Percentiles rank a stretch among this genome's conserved stretches.
These are phyloP conservation scores for Proteles cristata DNA, from an alignment of 2,113 vertebrate genomes.

Conservation along the genomic window DNA sequence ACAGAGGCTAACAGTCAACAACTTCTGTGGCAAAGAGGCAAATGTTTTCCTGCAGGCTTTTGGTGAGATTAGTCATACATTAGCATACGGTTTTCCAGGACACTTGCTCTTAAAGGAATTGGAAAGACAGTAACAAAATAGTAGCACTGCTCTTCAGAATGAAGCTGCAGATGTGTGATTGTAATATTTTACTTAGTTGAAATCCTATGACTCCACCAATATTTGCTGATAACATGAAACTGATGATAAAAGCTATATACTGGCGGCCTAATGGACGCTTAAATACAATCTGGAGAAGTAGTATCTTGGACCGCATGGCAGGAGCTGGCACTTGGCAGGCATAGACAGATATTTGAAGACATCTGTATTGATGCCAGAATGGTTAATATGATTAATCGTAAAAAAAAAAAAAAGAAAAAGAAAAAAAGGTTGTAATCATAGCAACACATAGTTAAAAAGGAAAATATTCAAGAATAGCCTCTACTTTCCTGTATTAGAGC, in stretches of 20 bases:
- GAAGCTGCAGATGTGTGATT: background rate
- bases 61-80: conserved; percentile 33
- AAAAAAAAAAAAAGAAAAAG: background rate
- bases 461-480: background rate
- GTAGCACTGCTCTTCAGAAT: conserved; percentile 36
- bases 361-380: background rate
- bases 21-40: conserved; percentile 24
- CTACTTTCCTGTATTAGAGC: background rate
- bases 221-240: conserved; percentile 35
- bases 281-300: background rate
- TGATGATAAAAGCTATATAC: background rate
- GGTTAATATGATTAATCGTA: background rate
- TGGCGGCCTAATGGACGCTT: conserved; percentile 13
- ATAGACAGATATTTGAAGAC: conserved; percentile 22
- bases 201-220: conserved; percentile 45
- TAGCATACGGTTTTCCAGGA: background rate
- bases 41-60: background rate
- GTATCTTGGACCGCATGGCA: conserved; percentile 17
- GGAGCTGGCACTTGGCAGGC: conserved; percentile 57
- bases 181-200: background rate
- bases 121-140: background rate
- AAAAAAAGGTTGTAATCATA: background rate
- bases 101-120: background rate
- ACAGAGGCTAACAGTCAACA: background rate
- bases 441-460: background rate